phyloP scores from a whole-genome alignment of 2,797 vertebrate genomes.

The Danio kyathit region DNA sequence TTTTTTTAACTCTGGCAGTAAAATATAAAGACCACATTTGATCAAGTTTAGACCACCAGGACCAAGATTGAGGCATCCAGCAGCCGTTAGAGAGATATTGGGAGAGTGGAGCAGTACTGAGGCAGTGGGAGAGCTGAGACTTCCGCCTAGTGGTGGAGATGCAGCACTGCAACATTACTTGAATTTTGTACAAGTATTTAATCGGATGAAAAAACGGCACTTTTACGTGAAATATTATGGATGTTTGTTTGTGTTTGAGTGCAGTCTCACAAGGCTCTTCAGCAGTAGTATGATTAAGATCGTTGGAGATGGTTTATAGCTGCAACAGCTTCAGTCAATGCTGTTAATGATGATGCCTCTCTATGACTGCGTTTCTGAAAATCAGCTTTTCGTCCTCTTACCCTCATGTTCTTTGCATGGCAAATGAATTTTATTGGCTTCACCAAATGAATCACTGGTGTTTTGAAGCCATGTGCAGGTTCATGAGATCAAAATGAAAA shows the following conservation, averaged over 20 bases:
- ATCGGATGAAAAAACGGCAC: slow-evolving; percentile 67
- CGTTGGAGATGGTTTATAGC: slow-evolving; percentile 29
- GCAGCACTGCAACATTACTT: slow-evolving; percentile 75
- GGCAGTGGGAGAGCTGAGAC: slow-evolving; percentile 62
- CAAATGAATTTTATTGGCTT: slow-evolving; percentile 43
- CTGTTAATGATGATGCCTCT: neutral
- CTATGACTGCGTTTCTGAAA: neutral
- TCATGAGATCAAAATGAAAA: slow-evolving; percentile 54
- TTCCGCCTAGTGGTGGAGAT: slow-evolving; percentile 73
- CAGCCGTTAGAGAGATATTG: slow-evolving; percentile 11
- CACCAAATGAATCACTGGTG: slow-evolving; percentile 63
- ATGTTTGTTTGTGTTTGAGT: slow-evolving; percentile 58
- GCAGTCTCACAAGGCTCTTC: slow-evolving; percentile 58
- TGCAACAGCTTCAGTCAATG: neutral
- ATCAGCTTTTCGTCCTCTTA: neutral
- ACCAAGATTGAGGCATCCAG: slow-evolving; percentile 29
- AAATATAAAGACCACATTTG: neutral
- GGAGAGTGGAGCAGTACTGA: slow-evolving; percentile 21
- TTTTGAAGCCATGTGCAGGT: slow-evolving; percentile 77
- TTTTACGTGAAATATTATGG: slow-evolving; percentile 66
- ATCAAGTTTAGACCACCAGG: slow-evolving; percentile 18
- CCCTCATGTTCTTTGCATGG: slow-evolving; percentile 43
- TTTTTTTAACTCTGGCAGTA: slow-evolving; percentile 29
- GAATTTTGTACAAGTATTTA: slow-evolving; percentile 76
- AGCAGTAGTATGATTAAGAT: slow-evolving; percentile 69